These are phyloP conservation scores for Sylvia atricapilla DNA, from an alignment of 2,113 vertebrate species.

Conservation along the genomic window DNA sequence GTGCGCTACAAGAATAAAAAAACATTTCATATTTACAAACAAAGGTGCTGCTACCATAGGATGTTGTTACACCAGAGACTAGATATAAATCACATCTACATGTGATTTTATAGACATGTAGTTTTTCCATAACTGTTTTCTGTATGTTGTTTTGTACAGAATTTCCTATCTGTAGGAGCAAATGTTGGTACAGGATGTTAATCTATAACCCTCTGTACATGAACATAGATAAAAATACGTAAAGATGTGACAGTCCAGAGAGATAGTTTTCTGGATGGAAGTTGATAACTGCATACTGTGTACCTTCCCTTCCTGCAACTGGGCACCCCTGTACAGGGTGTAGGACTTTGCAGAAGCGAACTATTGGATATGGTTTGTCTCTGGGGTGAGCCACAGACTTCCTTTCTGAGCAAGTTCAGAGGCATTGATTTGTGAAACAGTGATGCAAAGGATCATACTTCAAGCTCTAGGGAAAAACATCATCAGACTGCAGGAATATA, in stretches of 20 bases:
- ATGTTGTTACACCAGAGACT: background rate
- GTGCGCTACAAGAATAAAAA: background rate
- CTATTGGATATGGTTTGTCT: rapidly evolving
- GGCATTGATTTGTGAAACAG: background rate
- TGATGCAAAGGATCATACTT: background rate
- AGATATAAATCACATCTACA: background rate
- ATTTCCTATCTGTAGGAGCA: background rate
- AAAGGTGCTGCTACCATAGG: background rate
- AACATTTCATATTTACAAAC: background rate
- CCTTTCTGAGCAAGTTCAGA: background rate
- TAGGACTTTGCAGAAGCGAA: background rate
- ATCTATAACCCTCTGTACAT: background rate
- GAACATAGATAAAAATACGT: background rate
- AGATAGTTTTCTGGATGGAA: background rate
- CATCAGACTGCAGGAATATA: background rate
- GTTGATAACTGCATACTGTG: background rate
- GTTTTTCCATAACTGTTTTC: background rate
- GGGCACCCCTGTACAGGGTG: background rate
- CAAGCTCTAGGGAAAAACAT: background rate
- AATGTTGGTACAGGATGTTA: background rate
- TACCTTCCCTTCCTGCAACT: background rate
- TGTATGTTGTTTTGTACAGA: background rate
- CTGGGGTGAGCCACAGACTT: background rate
- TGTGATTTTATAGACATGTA: background rate
- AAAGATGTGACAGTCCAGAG: background rate